Evolutionary conservation across 2,113 vertebrate genomes (phyloP).

Genomic region (Paratilapia polleni): DNA sequence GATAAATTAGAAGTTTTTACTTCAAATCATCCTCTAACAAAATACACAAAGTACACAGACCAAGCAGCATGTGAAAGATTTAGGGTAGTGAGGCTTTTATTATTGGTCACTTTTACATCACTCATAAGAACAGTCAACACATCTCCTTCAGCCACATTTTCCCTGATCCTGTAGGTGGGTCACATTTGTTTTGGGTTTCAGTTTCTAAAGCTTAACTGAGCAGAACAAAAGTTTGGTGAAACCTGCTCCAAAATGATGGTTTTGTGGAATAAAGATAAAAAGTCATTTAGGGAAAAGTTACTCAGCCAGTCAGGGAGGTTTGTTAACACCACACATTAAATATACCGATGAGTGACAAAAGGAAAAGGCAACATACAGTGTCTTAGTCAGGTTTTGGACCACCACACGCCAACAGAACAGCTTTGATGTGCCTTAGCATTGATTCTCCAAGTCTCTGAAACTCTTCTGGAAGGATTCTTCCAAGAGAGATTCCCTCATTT

Average conservation of each 20-base stretch:
- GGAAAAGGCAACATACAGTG: neutral
- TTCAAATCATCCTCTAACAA: neutral
- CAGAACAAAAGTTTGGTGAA: neutral
- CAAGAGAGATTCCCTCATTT: neutral
- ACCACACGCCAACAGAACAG: neutral
- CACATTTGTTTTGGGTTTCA: constrained; percentile 30
- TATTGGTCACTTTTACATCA: constrained; percentile 57
- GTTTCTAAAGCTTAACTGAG: constrained; percentile 37
- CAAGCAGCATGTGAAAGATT: constrained; percentile 31
- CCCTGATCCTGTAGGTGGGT: neutral
- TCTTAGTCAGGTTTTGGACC: neutral
- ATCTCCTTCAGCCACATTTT: constrained; percentile 45
- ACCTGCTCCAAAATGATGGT: neutral
- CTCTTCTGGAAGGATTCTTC: neutral
- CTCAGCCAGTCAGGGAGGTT: neutral
- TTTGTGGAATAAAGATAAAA: neutral
- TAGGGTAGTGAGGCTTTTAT: constrained; percentile 30
- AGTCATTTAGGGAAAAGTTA: neutral
- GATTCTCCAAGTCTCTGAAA: neutral
- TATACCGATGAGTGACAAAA: neutral
- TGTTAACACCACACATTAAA: neutral
- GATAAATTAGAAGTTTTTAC: neutral
- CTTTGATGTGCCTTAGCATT: neutral
- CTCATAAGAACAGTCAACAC: constrained; percentile 38
- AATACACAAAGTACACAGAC: neutral